Evolutionary conservation across 2,113 vertebrate species (phyloP), one percentile per base, ranked within the genome.

Genomic region (Butorides virescens): DNA sequence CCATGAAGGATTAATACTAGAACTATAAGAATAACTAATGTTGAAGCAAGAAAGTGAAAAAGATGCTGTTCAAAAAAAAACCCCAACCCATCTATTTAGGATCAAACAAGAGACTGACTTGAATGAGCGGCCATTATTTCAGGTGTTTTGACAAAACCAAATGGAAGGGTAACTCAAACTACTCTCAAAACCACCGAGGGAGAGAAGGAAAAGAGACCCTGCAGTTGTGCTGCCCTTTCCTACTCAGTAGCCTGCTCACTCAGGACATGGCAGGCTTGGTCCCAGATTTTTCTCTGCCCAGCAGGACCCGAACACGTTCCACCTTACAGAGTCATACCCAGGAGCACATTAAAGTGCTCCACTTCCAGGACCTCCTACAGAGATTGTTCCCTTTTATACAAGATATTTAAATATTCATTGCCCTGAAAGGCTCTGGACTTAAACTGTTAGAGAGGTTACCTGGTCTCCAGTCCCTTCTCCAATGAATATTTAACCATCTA

Each of bases 401-500:
- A 65, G 74, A 9, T 72, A 94, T 39, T 94, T 93, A 78, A 96
- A 96, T 85, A 95, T 61, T 95, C 73, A 93, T 88, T 56, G 77
- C 82, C 81, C 11, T 3, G 66, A 91, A 93, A 95, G 74, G 70
- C 55, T 85, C 77, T 49, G 66, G 70, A 94, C 34, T 81, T 68
- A 17, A 95, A 32, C 44, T 83, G 77, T 90, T 78, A 47, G 63
- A 92, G 70, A 95, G 74, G 58, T 36, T 93, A 92, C 61, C 70
- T 92, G 81, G 70, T 94, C 94, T 94, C 88, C 39, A 82, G 81
- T 62, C 81, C 87, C 70, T 73, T 94, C 46, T 87, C 50, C 88
- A 80, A 96, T 92, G 58, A 94, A 92, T 90, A 96, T 90, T 96
- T 95, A 96, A 95, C 50, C 37, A 83, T 49, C 65, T 89, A 71